Evolutionary conservation across 2,113 vertebrate genomes (phyloP), one percentile per base, ranked within the genome.

Genomic region (Lophochroa leadbeateri): DNA sequence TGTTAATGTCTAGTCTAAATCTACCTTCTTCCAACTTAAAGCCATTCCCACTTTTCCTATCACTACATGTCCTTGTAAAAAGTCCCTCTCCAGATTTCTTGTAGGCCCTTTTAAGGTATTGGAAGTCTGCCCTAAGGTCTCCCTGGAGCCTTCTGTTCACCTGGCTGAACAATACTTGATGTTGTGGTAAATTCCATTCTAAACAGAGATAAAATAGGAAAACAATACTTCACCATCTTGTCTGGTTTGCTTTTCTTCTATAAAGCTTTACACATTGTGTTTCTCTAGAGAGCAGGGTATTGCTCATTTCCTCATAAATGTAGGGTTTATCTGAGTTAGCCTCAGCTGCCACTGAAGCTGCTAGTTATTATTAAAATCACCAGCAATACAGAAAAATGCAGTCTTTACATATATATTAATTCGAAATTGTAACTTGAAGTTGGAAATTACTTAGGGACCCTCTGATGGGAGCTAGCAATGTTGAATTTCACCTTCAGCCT

Each of bases 391-490:
- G 78, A 78, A n/a, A 14, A 52, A 74, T 14, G 8, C 1, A 43
- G 13, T 69, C 11, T 89, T 79, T 72, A 12, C 4, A 29, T 7
- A 7, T 5, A 33, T 8, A 41, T 33, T n/a, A 41, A 82, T 79
- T 60, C 7, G 11, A 79, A 90, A 94, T 64, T 29, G 7, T 29
- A 76, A 18, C 15, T 69, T 53, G 25, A 74, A 69, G 17, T 43
- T 47, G 11, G 28, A 13, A 14, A 8, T 79, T 67, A 27, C 12
- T 64, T 47, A 41, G 7, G 6, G 20, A 23, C 4, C 4, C 2
- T 7, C 3, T 29, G 35, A n/a, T 3, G 4, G 4, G 10, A 70
- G 15, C 2, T 37, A 35, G 6, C 3, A 35, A 21, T 21, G 7
- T 6, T 23, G 46, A 75, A 41, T 88, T 88, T 92, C 57, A 18